Evolutionary conservation across 2,113 vertebrate genomes (phyloP).

Genomic region (Promerops cafer): DNA sequence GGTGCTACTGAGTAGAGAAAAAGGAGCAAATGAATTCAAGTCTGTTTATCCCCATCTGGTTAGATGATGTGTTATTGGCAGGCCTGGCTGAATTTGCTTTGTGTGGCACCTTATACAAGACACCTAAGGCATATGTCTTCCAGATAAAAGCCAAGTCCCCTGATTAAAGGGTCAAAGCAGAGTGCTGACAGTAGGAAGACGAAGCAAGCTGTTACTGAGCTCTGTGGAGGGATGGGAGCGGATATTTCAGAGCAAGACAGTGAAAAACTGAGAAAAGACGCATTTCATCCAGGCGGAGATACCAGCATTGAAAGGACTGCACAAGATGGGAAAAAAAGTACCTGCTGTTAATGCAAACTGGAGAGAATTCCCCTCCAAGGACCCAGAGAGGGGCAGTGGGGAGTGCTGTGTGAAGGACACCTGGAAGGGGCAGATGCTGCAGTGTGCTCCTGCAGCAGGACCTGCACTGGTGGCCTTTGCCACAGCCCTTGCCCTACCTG

Average conservation of each 20-base stretch:
- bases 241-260: conserved; percentile 55
- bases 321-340: background rate
- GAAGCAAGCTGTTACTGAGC: conserved; percentile 58
- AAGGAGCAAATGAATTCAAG: conserved; percentile 55
- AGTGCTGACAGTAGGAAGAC: conserved; percentile 61
- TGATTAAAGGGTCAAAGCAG: conserved; percentile 63
- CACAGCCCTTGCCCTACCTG: fast-evolving
- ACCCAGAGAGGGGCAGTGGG: background rate
- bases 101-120: conserved; percentile 51
- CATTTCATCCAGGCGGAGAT: background rate
- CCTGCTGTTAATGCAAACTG: background rate
- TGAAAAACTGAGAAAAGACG: conserved; percentile 36
- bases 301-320: background rate
- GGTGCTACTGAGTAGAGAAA: conserved; percentile 22
- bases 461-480: fast-evolving
- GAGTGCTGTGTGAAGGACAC: background rate
- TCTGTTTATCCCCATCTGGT: conserved; percentile 61
- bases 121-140: conserved; percentile 58
- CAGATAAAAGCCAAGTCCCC: conserved; percentile 61
- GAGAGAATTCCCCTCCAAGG: background rate
- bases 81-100: conserved; percentile 51
- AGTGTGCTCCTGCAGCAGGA: fast-evolving
- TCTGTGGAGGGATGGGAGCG: conserved; percentile 21
- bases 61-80: conserved; percentile 57
- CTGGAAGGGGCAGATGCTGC: background rate